Conservation (phyloP, 1,140 invertebrate species). For the Danaus plexippus region DNA sequence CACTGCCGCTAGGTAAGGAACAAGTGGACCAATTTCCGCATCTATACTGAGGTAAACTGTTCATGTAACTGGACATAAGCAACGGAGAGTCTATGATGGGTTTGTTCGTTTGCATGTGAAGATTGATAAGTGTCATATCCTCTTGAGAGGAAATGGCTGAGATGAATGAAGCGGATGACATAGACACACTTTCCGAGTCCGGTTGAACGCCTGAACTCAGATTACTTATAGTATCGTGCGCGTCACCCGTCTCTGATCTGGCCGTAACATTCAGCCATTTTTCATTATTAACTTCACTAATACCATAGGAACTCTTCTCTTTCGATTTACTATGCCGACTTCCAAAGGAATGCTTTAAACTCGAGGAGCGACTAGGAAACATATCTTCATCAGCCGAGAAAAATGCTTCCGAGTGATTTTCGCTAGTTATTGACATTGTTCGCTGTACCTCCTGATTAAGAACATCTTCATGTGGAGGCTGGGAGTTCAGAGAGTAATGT, state of each 20-base stretch:
- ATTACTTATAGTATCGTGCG: constrained; percentile 59
- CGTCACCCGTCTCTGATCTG: constrained; percentile 41
- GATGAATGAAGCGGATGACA: constrained; percentile 90
- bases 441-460: constrained; percentile 78
- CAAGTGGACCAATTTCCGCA: constrained; percentile 83
- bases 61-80: constrained; percentile 94
- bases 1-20: constrained; percentile 77
- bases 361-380: constrained; percentile 77
- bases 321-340: constrained; percentile 61
- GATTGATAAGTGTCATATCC: constrained; percentile 92
- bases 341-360: constrained; percentile 75
- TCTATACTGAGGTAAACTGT: constrained; percentile 89
- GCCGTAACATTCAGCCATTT: constrained; percentile 57
- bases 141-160: constrained; percentile 95
- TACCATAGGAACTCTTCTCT: constrained; percentile 52
- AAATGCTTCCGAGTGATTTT: constrained; percentile 91
- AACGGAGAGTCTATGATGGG: constrained; percentile 94
- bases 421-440: constrained; percentile 88
- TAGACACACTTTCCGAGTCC: constrained; percentile 77
- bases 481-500: constrained; percentile 74
- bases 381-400: constrained; percentile 92
- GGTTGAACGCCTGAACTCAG: constrained; percentile 59
- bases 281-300: constrained; percentile 52
- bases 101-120: constrained; percentile 96
- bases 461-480: constrained; percentile 71